Base-by-base conservation (phyloP, 2,113 vertebrate genomes). In the Excalfactoria chinensis region DNA sequence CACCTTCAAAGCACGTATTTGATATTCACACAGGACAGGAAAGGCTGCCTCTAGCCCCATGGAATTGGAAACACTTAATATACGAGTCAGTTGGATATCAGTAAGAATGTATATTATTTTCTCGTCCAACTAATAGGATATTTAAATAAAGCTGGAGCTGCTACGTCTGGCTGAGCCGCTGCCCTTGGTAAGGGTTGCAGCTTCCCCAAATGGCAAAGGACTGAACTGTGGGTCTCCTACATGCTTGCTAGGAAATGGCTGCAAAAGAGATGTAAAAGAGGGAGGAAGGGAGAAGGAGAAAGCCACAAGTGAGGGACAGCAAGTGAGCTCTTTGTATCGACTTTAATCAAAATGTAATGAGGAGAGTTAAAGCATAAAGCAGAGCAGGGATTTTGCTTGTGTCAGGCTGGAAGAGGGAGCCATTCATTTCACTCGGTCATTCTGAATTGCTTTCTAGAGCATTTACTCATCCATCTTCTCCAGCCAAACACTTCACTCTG, bases 311-410 rank as follows among this genome's bases (percentile, higher is more conserved):
- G 63, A 79, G 68, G 84, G 89, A 59, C 51, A 87, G 81, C 62
- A 55, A 88, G 69, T 51, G 64, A 93, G 40, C 63, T 85, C 63
- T 86, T 77, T 88, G 51, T 89, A 64, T 71, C 41, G 4, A 56
- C 77, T 96, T 87, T 92, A 93, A 92, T 94, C 84, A 93, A 89
- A 93, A 73, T 28, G 32, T 91, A 68, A 92, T 89, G 84, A 85
- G 5, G 9, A 74, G 64, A 90, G 79, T 81, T 83, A 77, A 85
- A 92, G 66, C 87, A 37, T 48, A 78, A 93, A 86, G 75, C 66
- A 41, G 58, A 77, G 75, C 79, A 78, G 48, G 44, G 75, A 91
- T 95, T 93, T 91, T 93, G 85, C 93, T 95, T 89, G 75, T 93
- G 95, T 95, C 87, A 93, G 94, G 82, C 96, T 68, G 40, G 79